Percentiles rank a stretch among this genome's conserved stretches.
These are phyloP conservation scores for Pungitius pungitius DNA, from an alignment of 2,113 vertebrate species.

Conservation along the genomic window DNA sequence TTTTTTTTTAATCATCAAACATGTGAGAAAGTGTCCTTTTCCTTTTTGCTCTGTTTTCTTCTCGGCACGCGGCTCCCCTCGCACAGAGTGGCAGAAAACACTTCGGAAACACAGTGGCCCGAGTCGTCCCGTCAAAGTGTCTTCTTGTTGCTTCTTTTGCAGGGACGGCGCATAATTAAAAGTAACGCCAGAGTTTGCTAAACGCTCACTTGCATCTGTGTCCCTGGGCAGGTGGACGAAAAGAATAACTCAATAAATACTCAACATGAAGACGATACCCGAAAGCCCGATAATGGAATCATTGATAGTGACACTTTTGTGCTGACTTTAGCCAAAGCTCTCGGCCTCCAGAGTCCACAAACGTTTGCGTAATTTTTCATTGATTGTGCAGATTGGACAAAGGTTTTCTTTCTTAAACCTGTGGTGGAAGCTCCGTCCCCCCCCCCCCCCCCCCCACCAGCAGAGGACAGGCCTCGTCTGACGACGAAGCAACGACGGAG, in stretches of 20 bases:
- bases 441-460: too few relatives aligned
- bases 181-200: background rate
- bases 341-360: too few relatives aligned
- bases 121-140: too few relatives aligned
- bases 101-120: background rate
- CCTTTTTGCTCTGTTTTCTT: slow-evolving; percentile 4
- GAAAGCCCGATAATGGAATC: background rate
- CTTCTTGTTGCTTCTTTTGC: background rate
- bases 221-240: background rate
- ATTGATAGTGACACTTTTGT: background rate
- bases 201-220: background rate
- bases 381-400: too few relatives aligned
- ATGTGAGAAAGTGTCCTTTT: slow-evolving; percentile 9
- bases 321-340: background rate
- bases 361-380: too few relatives aligned
- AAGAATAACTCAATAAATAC: background rate
- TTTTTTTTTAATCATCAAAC: slow-evolving; percentile 27
- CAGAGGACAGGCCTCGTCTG: too few relatives aligned
- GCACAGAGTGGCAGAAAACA: slow-evolving; percentile 12
- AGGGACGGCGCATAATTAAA: background rate
- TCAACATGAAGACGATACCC: background rate
- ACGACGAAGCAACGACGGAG: too few relatives aligned
- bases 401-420: too few relatives aligned
- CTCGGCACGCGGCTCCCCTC: background rate
- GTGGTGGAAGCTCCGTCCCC: too few relatives aligned